Evolutionary conservation across 2,797 vertebrate species (phyloP).

Genomic region (Vipera ursinii): DNA sequence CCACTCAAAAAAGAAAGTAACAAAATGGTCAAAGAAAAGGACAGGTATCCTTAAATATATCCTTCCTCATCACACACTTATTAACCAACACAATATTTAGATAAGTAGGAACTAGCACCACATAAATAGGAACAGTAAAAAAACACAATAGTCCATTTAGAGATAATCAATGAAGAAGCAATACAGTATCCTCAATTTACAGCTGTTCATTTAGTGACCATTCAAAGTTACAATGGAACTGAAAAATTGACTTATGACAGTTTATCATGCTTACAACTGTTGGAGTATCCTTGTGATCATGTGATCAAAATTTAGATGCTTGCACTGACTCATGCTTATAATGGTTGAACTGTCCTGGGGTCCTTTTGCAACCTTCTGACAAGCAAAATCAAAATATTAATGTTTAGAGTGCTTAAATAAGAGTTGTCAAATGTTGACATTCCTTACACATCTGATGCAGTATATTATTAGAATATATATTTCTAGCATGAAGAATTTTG

Average conservation of each 20-base stretch:
- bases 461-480: slow-evolving; percentile 29
- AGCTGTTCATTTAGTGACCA: neutral
- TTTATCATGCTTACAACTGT: neutral
- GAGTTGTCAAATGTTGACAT: neutral
- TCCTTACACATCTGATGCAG: slow-evolving; percentile 24
- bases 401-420: slow-evolving; percentile 18
- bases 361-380: neutral
- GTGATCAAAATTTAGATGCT: neutral
- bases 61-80: neutral
- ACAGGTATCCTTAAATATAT: neutral
- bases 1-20: neutral
- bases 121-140: neutral
- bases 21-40: neutral
- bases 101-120: neutral
- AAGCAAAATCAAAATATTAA: neutral
- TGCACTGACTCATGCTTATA: neutral
- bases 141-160: neutral
- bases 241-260: neutral
- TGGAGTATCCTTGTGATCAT: neutral
- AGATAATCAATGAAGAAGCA: neutral
- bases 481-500: slow-evolving; percentile 6
- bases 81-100: neutral
- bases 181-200: neutral
- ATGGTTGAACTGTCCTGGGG: neutral
- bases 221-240: neutral